Percentiles rank a stretch among this genome's conserved stretches.
Evolutionary conservation across 2,888 invertebrate genomes (phyloP).

Genomic region (Parasteatoda lunata): DNA sequence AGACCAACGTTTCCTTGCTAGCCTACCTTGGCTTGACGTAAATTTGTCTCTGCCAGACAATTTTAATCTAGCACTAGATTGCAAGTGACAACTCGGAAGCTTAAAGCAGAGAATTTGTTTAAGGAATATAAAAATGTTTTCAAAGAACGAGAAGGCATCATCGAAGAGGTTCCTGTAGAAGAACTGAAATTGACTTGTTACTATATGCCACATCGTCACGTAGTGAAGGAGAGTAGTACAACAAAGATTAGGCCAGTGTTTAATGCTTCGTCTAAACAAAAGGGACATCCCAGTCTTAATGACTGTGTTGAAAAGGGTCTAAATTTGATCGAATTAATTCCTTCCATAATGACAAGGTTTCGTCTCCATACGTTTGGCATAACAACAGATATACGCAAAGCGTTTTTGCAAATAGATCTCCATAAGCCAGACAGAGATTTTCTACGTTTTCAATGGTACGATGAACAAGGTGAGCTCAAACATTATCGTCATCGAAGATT

Average conservation of each 20-base stretch:
- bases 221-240: slow-evolving; percentile 14
- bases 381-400: slow-evolving; percentile 13
- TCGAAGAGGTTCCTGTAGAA: slow-evolving; percentile 7
- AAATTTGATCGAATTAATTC: slow-evolving; percentile 15
- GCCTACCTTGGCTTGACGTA: slow-evolving; percentile 2
- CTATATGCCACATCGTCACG: slow-evolving; percentile 14
- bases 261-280: slow-evolving; percentile 5
- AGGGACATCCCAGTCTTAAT: slow-evolving; percentile 4
- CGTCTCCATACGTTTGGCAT: neutral
- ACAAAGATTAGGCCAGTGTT: slow-evolving; percentile 12
- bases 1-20: slow-evolving; percentile 12
- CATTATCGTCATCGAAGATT: neutral
- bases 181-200: neutral
- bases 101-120: neutral
- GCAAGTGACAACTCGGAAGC: slow-evolving; percentile 10
- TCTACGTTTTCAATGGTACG: too few relatives aligned
- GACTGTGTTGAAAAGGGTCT: slow-evolving; percentile 7
- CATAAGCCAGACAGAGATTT: neutral
- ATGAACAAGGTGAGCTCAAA: too few relatives aligned
- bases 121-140: slow-evolving; percentile 1
- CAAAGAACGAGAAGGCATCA: neutral
- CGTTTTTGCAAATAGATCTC: neutral
- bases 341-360: neutral
- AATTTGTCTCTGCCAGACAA: slow-evolving; percentile 23
- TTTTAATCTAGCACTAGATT: slow-evolving; percentile 16